These are phyloP conservation scores for Blomia tropicalis DNA, from an alignment of 2,888 invertebrate species.

Conservation along the genomic window DNA sequence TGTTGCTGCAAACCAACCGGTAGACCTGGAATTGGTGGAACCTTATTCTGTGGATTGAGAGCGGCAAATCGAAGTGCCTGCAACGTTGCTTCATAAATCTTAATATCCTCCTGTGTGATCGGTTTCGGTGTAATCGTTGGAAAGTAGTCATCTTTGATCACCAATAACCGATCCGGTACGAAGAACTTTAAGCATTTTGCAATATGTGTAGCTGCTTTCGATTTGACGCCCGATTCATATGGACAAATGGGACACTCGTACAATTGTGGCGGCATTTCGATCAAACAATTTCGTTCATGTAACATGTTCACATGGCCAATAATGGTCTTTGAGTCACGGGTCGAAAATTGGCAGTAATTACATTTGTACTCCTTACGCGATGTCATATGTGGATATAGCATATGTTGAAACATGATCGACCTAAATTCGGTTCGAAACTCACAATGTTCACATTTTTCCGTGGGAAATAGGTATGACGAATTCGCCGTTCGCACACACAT, in stretches of 20 bases:
- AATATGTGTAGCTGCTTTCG: constrained; percentile 69
- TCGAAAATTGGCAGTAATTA: constrained; percentile 63
- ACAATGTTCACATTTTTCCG: constrained; percentile 71
- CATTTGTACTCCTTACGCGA: constrained; percentile 41
- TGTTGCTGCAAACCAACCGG: constrained; percentile 26
- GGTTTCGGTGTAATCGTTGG: constrained; percentile 78
- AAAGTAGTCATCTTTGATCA: constrained; percentile 43
- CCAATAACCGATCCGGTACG: constrained; percentile 62
- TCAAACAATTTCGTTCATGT: constrained; percentile 62
- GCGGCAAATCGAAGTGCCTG: constrained; percentile 35
- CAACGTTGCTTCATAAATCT: constrained; percentile 34
- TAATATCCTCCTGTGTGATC: constrained; percentile 31
- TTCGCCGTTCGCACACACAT: constrained; percentile 64
- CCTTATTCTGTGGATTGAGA: constrained; percentile 21
- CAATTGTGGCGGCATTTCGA: constrained; percentile 67
- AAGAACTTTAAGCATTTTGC: constrained; percentile 75
- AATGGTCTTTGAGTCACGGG: constrained; percentile 62
- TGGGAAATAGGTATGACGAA: constrained; percentile 52
- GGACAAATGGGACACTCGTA: constrained; percentile 85
- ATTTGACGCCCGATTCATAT: constrained; percentile 82
- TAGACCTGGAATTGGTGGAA: constrained; percentile 24
- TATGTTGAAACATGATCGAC: constrained; percentile 64
- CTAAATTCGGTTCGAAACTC: constrained; percentile 73
- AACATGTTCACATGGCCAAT: constrained; percentile 77
- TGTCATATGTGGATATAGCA: constrained; percentile 78